These are phyloP conservation scores for Phalacrocorax brasilianus DNA, from an alignment of 2,113 vertebrate genomes.

Conservation along the genomic window DNA sequence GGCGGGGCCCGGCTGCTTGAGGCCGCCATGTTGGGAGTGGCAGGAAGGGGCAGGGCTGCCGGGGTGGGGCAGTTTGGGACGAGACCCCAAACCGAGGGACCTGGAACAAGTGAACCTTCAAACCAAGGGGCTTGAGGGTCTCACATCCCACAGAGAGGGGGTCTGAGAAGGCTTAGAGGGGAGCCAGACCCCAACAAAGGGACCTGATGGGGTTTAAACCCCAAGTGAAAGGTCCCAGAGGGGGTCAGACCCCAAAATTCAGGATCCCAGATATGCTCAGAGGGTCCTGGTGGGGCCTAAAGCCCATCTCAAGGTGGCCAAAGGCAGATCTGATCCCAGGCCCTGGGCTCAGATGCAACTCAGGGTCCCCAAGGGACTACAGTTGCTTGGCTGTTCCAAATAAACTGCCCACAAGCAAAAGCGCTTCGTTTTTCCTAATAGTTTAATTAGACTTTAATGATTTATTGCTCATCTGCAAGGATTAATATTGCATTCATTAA, in stretches of 20 bases:
- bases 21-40: slow-evolving; percentile 4
- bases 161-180: background rate
- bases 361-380: accelerated
- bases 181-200: background rate
- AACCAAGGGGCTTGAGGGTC: no score
- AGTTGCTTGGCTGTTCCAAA: accelerated
- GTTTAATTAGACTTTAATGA: slow-evolving; percentile 80
- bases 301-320: background rate
- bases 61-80: accelerated
- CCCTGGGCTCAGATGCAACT: accelerated
- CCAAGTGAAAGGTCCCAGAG: accelerated
- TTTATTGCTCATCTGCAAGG: slow-evolving; percentile 84
- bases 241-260: background rate
- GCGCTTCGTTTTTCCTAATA: slow-evolving; percentile 36
- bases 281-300: accelerated
- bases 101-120: accelerated
- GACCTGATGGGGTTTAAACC: accelerated
- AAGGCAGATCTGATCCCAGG: background rate
- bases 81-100: accelerated
- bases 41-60: background rate
- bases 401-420: background rate
- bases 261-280: accelerated
- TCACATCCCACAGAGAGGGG: background rate
- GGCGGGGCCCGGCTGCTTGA: accelerated
- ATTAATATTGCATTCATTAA: slow-evolving; percentile 86